A percentile compares a stretch with the other conserved stretches of the same genome.
These are phyloP conservation scores for Sterna hirundo DNA, from an alignment of 2,113 vertebrate species.

Conservation along the genomic window DNA sequence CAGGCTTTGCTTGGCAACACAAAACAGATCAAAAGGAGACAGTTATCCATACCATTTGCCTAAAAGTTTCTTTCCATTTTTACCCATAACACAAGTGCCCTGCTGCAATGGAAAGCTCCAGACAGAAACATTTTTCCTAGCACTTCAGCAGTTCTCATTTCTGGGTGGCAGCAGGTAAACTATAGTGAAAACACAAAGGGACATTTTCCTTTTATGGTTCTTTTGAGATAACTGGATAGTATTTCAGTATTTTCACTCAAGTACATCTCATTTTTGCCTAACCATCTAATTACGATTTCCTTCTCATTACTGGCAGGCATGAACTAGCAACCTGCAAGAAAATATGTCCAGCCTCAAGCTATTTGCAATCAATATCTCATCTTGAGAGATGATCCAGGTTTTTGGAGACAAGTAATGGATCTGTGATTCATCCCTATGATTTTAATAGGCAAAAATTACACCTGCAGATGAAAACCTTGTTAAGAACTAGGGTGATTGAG, in stretches of 20 bases:
- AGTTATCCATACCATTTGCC: not conserved
- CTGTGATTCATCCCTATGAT: not conserved
- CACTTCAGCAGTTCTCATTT: not conserved
- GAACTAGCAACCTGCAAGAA: not conserved
- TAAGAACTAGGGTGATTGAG: not conserved
- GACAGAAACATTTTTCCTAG: not conserved
- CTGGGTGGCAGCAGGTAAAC: not conserved
- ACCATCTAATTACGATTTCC: not conserved
- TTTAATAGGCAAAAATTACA: not conserved
- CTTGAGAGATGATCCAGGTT: not conserved
- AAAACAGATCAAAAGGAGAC: not conserved
- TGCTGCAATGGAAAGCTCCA: not conserved
- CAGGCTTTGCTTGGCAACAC: not conserved
- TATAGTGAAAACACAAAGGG: not conserved
- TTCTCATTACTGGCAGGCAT: not conserved
- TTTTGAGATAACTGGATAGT: not conserved
- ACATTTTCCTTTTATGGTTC: not conserved
- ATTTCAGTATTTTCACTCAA: not conserved
- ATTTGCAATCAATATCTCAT: not conserved
- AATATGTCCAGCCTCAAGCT: not conserved
- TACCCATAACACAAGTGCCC: fast-evolving
- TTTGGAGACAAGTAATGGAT: not conserved
- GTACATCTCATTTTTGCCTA: not conserved
- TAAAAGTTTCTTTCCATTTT: not conserved
- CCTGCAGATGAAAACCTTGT: not conserved